Evolutionary conservation across 2,888 invertebrate genomes (phyloP).

Genomic region (Prosopocoilus inquinatus): DNA sequence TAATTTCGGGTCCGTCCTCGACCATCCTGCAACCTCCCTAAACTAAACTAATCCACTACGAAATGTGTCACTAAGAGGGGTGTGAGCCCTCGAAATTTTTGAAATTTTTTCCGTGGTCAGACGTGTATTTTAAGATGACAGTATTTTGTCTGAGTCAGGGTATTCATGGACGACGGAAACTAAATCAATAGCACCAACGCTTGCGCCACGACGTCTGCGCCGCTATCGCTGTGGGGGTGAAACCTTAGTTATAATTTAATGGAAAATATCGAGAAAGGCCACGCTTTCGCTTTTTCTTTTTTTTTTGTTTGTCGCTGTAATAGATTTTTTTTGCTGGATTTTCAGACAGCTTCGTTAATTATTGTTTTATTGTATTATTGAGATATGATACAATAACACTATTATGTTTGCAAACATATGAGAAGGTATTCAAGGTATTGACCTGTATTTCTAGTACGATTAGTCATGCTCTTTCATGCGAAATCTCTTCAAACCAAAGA

Average conservation of each 20-base stretch:
- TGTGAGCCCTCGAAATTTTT: slow-evolving; percentile 26
- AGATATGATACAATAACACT: too few relatives aligned
- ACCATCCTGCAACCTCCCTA: slow-evolving; percentile 43
- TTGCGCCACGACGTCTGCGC: slow-evolving; percentile 28
- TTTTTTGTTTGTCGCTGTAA: not conserved
- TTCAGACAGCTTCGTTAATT: too few relatives aligned
- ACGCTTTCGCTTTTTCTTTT: not conserved
- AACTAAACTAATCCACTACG: slow-evolving; percentile 23
- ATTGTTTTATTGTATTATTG: too few relatives aligned
- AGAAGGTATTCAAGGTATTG: too few relatives aligned
- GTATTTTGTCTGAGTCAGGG: slow-evolving; percentile 33
- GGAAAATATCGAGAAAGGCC: not conserved
- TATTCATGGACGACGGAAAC: slow-evolving; percentile 27
- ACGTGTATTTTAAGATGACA: slow-evolving; percentile 24
- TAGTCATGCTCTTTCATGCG: too few relatives aligned
- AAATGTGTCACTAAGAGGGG: slow-evolving; percentile 18
- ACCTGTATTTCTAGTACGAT: too few relatives aligned
- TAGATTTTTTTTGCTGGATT: too few relatives aligned
- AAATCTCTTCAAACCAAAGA: too few relatives aligned
- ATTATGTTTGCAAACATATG: too few relatives aligned
- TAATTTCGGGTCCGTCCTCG: slow-evolving; percentile 61
- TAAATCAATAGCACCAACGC: slow-evolving; percentile 33
- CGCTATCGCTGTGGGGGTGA: slow-evolving; percentile 26
- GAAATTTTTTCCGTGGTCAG: slow-evolving; percentile 19
- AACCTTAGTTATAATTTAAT: slow-evolving; percentile 22